Base-by-base conservation (phyloP, 37 sponge, comb jelly and placozoan species). In the Hexactinellida sp. region DNA sequence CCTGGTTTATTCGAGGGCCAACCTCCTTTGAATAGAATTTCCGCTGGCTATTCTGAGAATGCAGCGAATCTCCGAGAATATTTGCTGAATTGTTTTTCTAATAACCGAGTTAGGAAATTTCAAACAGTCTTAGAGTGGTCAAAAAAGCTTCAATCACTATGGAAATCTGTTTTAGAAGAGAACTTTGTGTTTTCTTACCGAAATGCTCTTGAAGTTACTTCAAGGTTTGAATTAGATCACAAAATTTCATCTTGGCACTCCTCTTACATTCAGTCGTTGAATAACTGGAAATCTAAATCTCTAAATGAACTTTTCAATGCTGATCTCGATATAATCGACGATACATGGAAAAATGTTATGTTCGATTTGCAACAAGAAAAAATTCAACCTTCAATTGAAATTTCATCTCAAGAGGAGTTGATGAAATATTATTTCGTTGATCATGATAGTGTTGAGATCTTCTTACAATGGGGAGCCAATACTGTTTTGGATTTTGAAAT, bases 151-250 rank as follows among this genome's bases (percentile, higher is more conserved):
- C 25, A 55, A 16, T 24, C 83, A 1, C 54, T 88, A 7, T 88
- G 89, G 89, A 63, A 55, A 47, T 84, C 89, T 38, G 54, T 88
- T 13, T 54, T 88, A 24, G 54, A 88, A 23, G 89, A 88, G 55
- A 88, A 88, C 9, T 88, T 85, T 85, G 54, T 88, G 0, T 88
- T 88, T 37, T 85, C 82, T 36, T 88, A 85, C 32, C 38, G 47
- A n/a, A 88, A 88, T 38, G 82, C 85, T 32, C 41, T 88, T 23
- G 89, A 88, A 85, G 54, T 54, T 10, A 54, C 85, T 54, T 52
- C 85, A 0, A 85, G 85, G 37, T 85, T 38, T 25, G 37, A 24
- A 16, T 83, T 88, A 28, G 89, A 88, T 13, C 39, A 39, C 16
- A 38, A 82, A 38, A 71, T 38, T 85, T 28, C 82, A 0, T 1